phyloP scores from a whole-genome alignment of 1,140 invertebrate species.

The Ips nitidus region DNA sequence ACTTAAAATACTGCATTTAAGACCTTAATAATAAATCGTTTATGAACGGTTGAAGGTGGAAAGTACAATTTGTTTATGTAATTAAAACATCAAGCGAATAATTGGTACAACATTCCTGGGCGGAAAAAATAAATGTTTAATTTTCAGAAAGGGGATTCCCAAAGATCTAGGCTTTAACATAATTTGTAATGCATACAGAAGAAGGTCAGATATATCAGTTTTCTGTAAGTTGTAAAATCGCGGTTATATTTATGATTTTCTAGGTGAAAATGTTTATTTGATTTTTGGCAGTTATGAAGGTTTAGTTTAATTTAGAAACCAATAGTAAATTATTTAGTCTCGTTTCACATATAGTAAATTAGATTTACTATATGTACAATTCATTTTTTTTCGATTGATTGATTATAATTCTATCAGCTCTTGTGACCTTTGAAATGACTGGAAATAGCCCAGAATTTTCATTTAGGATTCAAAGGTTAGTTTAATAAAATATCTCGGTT shows the following conservation, averaged over 20 bases:
- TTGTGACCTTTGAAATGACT: too few relatives aligned
- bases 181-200: background rate
- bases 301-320: background rate
- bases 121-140: conserved; percentile 1
- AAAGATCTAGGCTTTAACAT: background rate
- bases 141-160: conserved; percentile 5
- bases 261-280: background rate
- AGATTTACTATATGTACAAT: too few relatives aligned
- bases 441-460: too few relatives aligned
- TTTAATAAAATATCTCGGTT: too few relatives aligned
- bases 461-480: too few relatives aligned
- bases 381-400: too few relatives aligned
- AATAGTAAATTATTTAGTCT: background rate
- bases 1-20: background rate
- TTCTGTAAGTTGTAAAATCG: background rate
- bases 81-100: background rate
- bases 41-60: background rate
- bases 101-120: background rate
- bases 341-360: background rate
- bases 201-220: conserved; percentile 1
- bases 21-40: background rate
- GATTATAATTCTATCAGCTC: too few relatives aligned
- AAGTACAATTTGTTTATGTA: conserved; percentile 10
- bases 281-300: background rate
- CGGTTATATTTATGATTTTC: background rate